These are phyloP conservation scores for Cryptophagus acutangulus DNA, from an alignment of 2,888 invertebrate species.

Conservation along the genomic window DNA sequence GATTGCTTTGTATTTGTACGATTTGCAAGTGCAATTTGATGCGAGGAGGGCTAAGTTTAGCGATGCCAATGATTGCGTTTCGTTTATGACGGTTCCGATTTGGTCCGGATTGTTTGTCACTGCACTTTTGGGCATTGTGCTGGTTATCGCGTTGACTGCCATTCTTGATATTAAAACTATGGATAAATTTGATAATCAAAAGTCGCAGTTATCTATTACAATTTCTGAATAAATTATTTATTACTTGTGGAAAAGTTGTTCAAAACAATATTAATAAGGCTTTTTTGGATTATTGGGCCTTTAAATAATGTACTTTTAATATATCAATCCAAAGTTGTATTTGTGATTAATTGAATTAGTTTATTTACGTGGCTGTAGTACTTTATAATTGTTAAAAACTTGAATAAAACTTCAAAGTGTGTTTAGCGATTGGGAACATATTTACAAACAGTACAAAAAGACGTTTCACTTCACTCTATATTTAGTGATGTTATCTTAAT, in stretches of 20 bases:
- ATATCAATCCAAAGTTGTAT: too few relatives aligned
- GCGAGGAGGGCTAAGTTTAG: constrained; percentile 46
- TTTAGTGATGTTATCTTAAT: too few relatives aligned
- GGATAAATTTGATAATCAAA: constrained; percentile 79
- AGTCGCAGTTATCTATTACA: constrained; percentile 63
- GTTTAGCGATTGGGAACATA: too few relatives aligned
- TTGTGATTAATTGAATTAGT: too few relatives aligned
- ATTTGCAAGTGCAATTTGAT: constrained; percentile 50
- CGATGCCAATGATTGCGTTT: constrained; percentile 64
- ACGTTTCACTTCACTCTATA: too few relatives aligned
- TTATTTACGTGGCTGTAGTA: too few relatives aligned
- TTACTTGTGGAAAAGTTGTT: constrained; percentile 1
- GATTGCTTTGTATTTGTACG: constrained; percentile 38
- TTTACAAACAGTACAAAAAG: too few relatives aligned
- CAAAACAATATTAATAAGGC: too few relatives aligned
- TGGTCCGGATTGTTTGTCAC: constrained; percentile 68
- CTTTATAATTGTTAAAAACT: too few relatives aligned
- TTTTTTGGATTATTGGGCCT: too few relatives aligned
- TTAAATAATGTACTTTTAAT: too few relatives aligned
- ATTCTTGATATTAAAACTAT: constrained; percentile 70
- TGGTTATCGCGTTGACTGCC: constrained; percentile 63
- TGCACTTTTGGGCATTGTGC: constrained; percentile 57
- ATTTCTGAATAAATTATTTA: constrained; percentile 36
- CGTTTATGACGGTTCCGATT: constrained; percentile 71
- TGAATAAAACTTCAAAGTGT: too few relatives aligned